Percentiles rank a stretch among this genome's conserved stretches.
These are phyloP conservation scores for Sternarchorhynchus goeldii DNA, from an alignment of 2,797 vertebrate genomes.

Conservation along the genomic window DNA sequence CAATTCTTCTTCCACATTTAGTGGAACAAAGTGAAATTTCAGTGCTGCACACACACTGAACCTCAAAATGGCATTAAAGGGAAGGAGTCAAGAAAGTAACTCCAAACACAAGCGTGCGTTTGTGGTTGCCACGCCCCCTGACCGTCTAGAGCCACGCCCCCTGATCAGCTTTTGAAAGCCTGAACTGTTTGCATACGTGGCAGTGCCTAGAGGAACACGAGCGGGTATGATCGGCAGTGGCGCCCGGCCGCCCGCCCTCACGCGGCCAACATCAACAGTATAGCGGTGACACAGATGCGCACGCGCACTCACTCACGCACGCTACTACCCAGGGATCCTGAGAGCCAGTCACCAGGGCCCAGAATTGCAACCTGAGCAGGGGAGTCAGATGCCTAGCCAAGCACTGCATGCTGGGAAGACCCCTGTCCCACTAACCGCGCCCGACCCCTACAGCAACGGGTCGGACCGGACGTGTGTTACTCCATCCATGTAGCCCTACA, in stretches of 20 bases:
- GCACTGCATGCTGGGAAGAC: conserved; percentile 36
- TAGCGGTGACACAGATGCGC: conserved; percentile 61
- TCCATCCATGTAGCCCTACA: not conserved
- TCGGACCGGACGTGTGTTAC: not conserved
- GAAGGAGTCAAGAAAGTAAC: conserved; percentile 21
- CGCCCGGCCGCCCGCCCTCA: conserved; percentile 41
- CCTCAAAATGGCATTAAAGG: conserved; percentile 35
- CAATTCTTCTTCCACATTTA: not conserved
- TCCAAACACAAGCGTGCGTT: not conserved
- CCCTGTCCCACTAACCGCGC: conserved; percentile 14
- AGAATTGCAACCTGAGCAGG: conserved; percentile 52
- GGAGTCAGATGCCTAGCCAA: conserved; percentile 58
- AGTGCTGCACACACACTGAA: conserved; percentile 14
- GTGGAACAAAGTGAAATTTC: conserved; percentile 30
- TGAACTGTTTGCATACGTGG: conserved; percentile 73
- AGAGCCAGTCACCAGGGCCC: conserved; percentile 37
- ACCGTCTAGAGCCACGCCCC: conserved; percentile 24
- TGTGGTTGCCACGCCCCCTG: not conserved
- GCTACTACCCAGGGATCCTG: conserved; percentile 47
- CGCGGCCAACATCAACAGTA: conserved; percentile 72
- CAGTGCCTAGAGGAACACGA: conserved; percentile 67
- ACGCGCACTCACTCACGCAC: conserved; percentile 40
- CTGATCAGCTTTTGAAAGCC: conserved; percentile 66
- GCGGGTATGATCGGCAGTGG: conserved; percentile 27
- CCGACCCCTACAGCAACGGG: too few species aligned